phyloP scores from a whole-genome alignment of 23 tunicate genomes.

The Ascidia mentula region DNA sequence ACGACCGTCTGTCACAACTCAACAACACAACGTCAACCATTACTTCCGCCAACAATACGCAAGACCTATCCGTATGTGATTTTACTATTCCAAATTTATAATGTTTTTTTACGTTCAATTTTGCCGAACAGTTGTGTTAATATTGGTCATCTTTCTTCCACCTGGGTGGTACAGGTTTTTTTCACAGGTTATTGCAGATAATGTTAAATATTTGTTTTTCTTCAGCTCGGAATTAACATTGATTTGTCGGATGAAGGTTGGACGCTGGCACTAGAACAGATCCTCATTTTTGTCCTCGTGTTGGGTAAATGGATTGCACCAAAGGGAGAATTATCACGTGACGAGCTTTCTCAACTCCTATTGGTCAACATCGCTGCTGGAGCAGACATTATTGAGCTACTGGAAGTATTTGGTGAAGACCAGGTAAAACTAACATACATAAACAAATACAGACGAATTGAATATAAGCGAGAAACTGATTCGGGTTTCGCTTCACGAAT shows the following conservation, averaged over 20 bases:
- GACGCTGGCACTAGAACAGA: slow-evolving; percentile 82
- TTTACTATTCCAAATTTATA: no score
- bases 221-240: slow-evolving; percentile 18
- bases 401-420: slow-evolving; percentile 75
- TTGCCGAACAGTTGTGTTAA: no score
- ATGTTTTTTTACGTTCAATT: background rate
- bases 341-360: slow-evolving; percentile 70
- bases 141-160: no score
- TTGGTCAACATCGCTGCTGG: slow-evolving; percentile 83
- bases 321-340: slow-evolving; percentile 63
- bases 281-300: slow-evolving; percentile 76
- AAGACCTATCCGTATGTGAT: background rate
- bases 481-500: no score
- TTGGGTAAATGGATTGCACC: slow-evolving; percentile 93
- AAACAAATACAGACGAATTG: no score
- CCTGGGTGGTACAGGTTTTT: background rate
- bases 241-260: slow-evolving; percentile 55
- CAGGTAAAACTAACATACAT: slow-evolving; percentile 50
- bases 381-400: slow-evolving; percentile 76
- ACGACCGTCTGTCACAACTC: background rate
- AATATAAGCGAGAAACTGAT: no score
- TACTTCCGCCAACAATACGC: background rate
- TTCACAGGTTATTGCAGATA: background rate
- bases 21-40: background rate
- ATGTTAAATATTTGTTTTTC: background rate